Evolutionary conservation across 1,140 invertebrate species (phyloP).

Genomic region (Heliothis virescens): DNA sequence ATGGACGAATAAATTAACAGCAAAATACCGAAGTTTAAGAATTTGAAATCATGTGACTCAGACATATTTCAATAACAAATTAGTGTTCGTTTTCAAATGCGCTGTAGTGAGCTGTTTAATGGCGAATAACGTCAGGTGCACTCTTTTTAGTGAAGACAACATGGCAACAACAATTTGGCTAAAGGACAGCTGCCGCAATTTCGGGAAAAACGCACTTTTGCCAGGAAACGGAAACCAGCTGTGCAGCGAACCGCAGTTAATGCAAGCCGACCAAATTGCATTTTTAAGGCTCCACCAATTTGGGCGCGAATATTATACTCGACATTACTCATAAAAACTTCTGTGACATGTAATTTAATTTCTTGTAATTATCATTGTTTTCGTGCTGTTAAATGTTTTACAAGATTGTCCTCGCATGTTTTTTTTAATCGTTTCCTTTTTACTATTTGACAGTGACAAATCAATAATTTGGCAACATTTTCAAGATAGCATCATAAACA

Average conservation of each 20-base stretch:
- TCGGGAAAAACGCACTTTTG: constrained; percentile 80
- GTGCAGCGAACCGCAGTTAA: constrained; percentile 76
- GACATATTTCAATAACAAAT: not conserved
- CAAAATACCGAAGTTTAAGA: too few species aligned
- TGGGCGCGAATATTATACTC: constrained; percentile 51
- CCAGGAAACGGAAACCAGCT: constrained; percentile 83
- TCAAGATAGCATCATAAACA: not conserved
- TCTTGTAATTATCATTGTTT: too few species aligned
- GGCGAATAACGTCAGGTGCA: constrained; percentile 28
- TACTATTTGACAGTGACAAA: constrained; percentile 14
- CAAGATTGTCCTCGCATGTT: not conserved
- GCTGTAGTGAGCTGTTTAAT: not conserved
- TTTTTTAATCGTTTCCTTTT: constrained; percentile 10
- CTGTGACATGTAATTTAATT: constrained; percentile 9
- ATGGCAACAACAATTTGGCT: constrained; percentile 53
- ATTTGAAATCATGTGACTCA: too few species aligned
- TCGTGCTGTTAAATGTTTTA: not conserved
- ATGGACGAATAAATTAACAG: too few species aligned
- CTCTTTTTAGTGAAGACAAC: constrained; percentile 17
- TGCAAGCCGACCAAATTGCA: constrained; percentile 80
- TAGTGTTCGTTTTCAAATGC: too few species aligned
- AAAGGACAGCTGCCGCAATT: constrained; percentile 76
- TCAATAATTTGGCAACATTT: constrained; percentile 19
- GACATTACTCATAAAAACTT: constrained; percentile 29
- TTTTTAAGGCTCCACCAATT: constrained; percentile 82